Evolutionary conservation across 2,797 vertebrate genomes (phyloP).

Genomic region (Anabas testudineus): DNA sequence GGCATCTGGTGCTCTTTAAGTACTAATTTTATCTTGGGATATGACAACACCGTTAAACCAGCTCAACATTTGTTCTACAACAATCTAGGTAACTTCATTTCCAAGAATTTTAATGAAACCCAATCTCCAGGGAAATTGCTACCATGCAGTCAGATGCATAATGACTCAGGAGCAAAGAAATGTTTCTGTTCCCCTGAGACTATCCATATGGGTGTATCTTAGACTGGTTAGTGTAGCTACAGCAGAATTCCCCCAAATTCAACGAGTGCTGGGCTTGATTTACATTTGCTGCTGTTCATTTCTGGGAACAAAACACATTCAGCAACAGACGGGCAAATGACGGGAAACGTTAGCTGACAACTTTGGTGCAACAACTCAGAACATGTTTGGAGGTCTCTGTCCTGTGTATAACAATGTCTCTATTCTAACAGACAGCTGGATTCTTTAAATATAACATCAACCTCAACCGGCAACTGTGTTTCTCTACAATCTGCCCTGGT

Average conservation of each 20-base stretch:
- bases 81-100: constrained; percentile 24
- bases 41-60: constrained; percentile 39
- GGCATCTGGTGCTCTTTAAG: constrained; percentile 55
- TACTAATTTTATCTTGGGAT: constrained; percentile 28
- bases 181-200: not conserved
- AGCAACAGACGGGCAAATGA: not conserved
- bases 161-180: constrained; percentile 11
- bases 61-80: constrained; percentile 44
- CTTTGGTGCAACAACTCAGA: not conserved
- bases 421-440: not conserved
- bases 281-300: constrained; percentile 1
- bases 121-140: constrained; percentile 35
- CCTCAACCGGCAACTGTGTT: constrained; percentile 9
- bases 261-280: not conserved
- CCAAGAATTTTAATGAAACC: constrained; percentile 28
- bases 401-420: constrained; percentile 15
- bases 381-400: constrained; percentile 7
- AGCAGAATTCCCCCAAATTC: constrained; percentile 18
- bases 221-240: not conserved
- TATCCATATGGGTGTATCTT: not conserved
- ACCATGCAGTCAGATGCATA: constrained; percentile 21
- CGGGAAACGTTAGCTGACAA: not conserved
- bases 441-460: constrained; percentile 11
- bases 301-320: constrained; percentile 12
- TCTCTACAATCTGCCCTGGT: constrained; percentile 20